These are phyloP conservation scores for Ceratina australensis DNA, from an alignment of 1,140 invertebrate genomes.

Conservation along the genomic window DNA sequence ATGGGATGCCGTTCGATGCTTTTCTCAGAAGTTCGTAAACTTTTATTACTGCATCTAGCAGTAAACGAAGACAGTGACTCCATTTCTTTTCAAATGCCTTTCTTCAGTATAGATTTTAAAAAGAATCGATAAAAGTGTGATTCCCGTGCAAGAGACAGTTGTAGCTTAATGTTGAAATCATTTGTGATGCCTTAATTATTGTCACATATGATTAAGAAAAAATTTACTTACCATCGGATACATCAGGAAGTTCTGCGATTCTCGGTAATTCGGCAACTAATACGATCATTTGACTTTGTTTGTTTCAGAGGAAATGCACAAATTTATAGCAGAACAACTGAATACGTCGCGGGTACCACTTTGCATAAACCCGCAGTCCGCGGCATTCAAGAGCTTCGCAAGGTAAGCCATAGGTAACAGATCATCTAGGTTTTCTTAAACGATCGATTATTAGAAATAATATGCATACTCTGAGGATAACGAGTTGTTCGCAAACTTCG, in stretches of 20 bases:
- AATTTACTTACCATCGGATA: too few relatives aligned
- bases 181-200: too few relatives aligned
- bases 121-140: too few relatives aligned
- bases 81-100: background rate
- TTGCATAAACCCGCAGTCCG: conserved; percentile 99
- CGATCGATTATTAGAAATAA: conserved; percentile 30
- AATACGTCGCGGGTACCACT: conserved; percentile 96
- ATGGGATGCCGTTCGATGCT: background rate
- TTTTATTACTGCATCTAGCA: background rate
- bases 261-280: conserved; percentile 4
- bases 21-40: background rate
- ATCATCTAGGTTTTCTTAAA: conserved; percentile 33
- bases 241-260: background rate
- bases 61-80: background rate
- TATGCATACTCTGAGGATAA: background rate
- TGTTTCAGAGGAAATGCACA: conserved; percentile 97
- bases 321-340: conserved; percentile 98
- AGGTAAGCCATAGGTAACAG: conserved; percentile 86
- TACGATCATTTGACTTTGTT: conserved; percentile 32
- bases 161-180: too few relatives aligned
- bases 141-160: too few relatives aligned
- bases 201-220: too few relatives aligned
- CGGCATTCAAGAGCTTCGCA: conserved; percentile 99
- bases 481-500: background rate
- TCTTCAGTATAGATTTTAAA: too few relatives aligned